These are phyloP conservation scores for Drosophila phalerata DNA, from an alignment of 2,888 invertebrate genomes.

Conservation along the genomic window DNA sequence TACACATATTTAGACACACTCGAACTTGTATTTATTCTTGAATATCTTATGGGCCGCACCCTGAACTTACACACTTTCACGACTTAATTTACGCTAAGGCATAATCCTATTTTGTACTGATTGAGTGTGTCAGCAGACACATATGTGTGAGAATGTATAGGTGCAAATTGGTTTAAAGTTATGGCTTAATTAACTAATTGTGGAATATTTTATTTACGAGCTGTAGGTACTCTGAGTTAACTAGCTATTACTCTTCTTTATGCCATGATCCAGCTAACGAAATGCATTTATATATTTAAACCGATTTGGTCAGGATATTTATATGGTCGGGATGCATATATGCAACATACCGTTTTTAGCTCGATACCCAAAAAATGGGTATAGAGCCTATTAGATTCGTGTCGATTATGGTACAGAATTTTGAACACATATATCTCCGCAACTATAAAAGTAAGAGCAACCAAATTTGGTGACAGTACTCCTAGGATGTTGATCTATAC, in stretches of 20 bases:
- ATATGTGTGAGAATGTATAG: conserved; percentile 6
- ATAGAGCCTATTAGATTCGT: no score
- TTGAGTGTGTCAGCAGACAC: conserved; percentile 9
- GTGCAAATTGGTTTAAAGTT: conserved; percentile 13
- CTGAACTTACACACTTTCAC: conserved; percentile 5
- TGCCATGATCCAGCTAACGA: not conserved
- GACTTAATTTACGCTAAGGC: conserved; percentile 11
- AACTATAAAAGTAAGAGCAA: no score
- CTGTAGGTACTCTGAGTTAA: not conserved
- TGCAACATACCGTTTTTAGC: no score
- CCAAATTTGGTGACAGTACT: no score
- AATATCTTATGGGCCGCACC: conserved; percentile 13
- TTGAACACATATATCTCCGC: no score
- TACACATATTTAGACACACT: not conserved
- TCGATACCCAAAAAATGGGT: no score
- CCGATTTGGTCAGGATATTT: no score
- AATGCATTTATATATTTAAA: no score
- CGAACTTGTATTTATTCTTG: conserved; percentile 14
- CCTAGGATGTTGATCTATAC: no score
- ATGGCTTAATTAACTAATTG: conserved; percentile 12
- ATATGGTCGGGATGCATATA: no score
- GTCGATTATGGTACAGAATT: no score
- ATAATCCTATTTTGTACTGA: not conserved
- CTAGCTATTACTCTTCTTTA: not conserved
- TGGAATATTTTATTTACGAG: conserved; percentile 10